Evolutionary conservation across 1,140 invertebrate genomes (phyloP).

Genomic region (Dendroctonus valens): DNA sequence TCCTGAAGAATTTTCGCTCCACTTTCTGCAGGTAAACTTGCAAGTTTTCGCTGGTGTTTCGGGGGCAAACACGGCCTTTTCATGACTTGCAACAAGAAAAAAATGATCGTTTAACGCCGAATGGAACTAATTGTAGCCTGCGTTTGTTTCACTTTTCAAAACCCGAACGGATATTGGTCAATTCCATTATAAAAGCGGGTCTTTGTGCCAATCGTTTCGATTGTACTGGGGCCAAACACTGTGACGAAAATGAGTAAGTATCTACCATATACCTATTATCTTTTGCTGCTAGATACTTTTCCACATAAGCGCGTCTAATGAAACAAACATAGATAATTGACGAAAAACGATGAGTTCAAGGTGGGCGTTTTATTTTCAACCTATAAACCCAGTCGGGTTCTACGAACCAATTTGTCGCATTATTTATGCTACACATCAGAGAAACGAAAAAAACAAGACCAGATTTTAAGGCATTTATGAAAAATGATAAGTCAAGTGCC

Average conservation of each 20-base stretch:
- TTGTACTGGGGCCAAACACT: conserved; percentile 21
- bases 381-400: background rate
- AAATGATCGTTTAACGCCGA: background rate
- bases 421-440: background rate
- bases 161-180: conserved; percentile 26
- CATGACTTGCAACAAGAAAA: background rate
- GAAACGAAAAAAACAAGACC: too few relatives aligned
- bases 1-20: too few relatives aligned
- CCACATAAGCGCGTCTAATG: background rate
- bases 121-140: conserved; percentile 21
- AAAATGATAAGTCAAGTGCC: too few relatives aligned
- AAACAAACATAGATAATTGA: background rate
- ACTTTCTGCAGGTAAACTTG: background rate
- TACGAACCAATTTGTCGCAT: background rate
- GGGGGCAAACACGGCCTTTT: background rate
- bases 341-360: background rate
- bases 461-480: too few relatives aligned
- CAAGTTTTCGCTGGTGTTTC: background rate
- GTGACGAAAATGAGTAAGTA: conserved; percentile 10
- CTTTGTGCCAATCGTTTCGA: conserved; percentile 13
- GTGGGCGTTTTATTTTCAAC: background rate
- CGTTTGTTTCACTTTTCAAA: conserved; percentile 14
- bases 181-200: conserved; percentile 1
- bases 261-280: background rate
- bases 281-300: background rate